Conservation (phyloP, 2,888 invertebrate genomes). For the Nipponacmea schrenckii region DNA sequence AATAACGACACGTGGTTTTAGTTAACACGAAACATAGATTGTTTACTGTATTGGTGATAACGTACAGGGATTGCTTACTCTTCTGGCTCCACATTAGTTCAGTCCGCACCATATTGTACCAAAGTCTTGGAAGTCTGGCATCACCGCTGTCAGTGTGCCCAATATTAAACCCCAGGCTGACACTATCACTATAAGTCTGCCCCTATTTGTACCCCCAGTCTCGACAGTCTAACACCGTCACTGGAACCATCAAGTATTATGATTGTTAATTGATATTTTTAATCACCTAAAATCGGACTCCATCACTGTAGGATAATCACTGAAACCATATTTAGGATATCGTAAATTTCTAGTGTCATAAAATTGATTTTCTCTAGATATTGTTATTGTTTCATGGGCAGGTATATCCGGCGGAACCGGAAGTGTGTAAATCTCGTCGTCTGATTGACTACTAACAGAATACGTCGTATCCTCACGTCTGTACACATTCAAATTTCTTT, state of each 20-base stretch:
- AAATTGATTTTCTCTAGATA: neutral
- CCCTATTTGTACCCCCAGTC: too few species aligned
- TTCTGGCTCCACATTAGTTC: too few species aligned
- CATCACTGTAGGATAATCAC: neutral
- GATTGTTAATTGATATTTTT: neutral
- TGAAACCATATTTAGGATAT: neutral
- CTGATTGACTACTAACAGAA: neutral
- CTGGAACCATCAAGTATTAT: neutral
- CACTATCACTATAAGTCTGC: too few species aligned
- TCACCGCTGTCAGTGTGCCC: too few species aligned
- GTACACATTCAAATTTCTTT: neutral
- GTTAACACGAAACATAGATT: too few species aligned
- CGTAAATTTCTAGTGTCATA: neutral
- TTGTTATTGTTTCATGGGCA: neutral
- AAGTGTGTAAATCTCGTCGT: constrained; percentile 3
- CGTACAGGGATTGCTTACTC: too few species aligned
- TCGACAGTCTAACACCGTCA: too few species aligned
- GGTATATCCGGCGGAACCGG: constrained; percentile 6
- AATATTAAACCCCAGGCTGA: too few species aligned
- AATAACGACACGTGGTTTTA: too few species aligned
- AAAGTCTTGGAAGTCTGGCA: too few species aligned
- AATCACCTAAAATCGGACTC: neutral
- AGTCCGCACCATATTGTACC: too few species aligned
- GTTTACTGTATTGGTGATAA: too few species aligned
- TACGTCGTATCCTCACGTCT: neutral